Conservation (phyloP, 2,888 invertebrate species). For the Synanthedon andrenaeformis region DNA sequence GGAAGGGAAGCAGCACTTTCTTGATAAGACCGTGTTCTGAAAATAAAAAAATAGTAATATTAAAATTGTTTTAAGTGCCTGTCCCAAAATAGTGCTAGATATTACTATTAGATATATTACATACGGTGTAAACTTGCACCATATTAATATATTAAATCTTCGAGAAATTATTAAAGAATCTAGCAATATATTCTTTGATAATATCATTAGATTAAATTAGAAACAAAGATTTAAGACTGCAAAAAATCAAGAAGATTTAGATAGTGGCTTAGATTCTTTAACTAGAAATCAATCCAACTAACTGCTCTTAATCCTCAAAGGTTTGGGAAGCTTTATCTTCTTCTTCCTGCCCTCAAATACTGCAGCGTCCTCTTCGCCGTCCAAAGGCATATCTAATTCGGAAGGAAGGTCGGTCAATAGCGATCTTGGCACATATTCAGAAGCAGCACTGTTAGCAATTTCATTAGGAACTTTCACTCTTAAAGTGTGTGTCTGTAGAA, state of each 20-base stretch:
- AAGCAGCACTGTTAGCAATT: conserved; percentile 66
- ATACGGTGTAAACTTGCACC: neutral
- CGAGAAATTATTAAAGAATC: too few species aligned
- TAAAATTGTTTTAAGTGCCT: neutral
- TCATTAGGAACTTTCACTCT: conserved; percentile 80
- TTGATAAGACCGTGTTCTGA: conserved; percentile 85
- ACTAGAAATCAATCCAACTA: conserved; percentile 16
- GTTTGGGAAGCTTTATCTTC: conserved; percentile 65
- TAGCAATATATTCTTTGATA: too few species aligned
- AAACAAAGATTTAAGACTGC: too few species aligned
- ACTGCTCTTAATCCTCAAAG: conserved; percentile 66
- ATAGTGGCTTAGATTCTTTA: neutral
- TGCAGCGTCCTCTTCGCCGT: conserved; percentile 61
- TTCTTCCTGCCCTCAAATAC: conserved; percentile 61
- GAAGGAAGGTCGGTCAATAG: conserved; percentile 74
- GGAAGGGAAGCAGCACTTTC: conserved; percentile 86
- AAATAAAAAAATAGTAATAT: conserved; percentile 17
- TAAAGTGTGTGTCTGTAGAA: conserved; percentile 81
- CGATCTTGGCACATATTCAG: conserved; percentile 74
- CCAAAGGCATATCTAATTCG: conserved; percentile 78
- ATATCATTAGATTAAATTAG: too few species aligned
- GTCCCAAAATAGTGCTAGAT: neutral
- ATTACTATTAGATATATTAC: too few species aligned
- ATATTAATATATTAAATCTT: neutral
- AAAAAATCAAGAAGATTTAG: neutral